phyloP scores from a whole-genome alignment of 35 echinoderm and acorn worm species.

The Chiridota heheva region DNA sequence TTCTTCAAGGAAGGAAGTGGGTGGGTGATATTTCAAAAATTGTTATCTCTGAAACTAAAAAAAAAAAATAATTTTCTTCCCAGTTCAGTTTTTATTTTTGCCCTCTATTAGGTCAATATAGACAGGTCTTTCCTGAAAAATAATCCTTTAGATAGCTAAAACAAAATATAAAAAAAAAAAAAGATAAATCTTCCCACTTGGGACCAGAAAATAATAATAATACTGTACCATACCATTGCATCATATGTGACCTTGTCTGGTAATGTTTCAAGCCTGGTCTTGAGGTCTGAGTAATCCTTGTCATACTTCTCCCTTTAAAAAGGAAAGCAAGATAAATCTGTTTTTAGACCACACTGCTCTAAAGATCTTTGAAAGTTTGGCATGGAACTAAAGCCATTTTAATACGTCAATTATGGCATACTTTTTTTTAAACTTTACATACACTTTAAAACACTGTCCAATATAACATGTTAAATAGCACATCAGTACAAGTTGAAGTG shows the following conservation, averaged over 20 bases:
- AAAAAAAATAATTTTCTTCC: not conserved
- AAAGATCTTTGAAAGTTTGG: too few species aligned
- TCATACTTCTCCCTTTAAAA: slow-evolving; percentile 63
- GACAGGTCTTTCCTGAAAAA: not conserved
- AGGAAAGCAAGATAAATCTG: not conserved
- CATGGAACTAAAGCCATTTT: not conserved
- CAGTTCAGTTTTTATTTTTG: not conserved
- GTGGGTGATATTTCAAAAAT: too few species aligned
- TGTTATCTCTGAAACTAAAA: not conserved
- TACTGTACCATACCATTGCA: slow-evolving; percentile 69
- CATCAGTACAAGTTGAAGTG: too few species aligned
- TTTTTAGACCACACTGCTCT: not conserved
- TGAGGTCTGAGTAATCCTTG: slow-evolving; percentile 70
- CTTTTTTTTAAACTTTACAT: not conserved
- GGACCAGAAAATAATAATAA: not conserved
- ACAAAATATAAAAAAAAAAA: not conserved
- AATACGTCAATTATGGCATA: not conserved
- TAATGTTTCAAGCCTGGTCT: slow-evolving; percentile 65
- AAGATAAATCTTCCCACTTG: not conserved
- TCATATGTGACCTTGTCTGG: slow-evolving; percentile 87
- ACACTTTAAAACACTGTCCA: too few species aligned
- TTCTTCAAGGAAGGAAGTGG: too few species aligned
- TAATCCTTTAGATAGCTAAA: not conserved
- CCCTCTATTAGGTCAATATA: too few species aligned
- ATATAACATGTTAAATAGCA: too few species aligned